Evolutionary conservation across 1,140 invertebrate genomes (phyloP).

Genomic region (Hirudo medicinalis): DNA sequence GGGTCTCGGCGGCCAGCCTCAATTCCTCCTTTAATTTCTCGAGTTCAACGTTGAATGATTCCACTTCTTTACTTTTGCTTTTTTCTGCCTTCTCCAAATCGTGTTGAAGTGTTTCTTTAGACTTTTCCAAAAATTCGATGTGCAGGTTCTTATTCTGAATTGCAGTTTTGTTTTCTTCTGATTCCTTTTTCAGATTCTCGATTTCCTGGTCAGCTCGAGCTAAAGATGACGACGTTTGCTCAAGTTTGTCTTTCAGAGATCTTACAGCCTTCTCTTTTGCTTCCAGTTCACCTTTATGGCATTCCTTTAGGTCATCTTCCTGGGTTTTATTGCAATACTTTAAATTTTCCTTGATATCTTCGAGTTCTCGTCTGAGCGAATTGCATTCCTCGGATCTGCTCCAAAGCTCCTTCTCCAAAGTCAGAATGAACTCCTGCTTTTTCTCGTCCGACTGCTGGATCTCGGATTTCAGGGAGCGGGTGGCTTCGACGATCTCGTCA

Average conservation of each 20-base stretch:
- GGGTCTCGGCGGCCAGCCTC: too few species aligned
- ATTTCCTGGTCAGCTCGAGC: too few species aligned
- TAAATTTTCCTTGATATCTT: background rate
- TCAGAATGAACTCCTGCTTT: background rate
- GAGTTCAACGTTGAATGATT: too few species aligned
- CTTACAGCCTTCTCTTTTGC: background rate
- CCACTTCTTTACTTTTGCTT: too few species aligned
- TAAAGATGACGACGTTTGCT: background rate
- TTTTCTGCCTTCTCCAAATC: background rate
- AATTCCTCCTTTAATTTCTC: too few species aligned
- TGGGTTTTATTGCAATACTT: background rate
- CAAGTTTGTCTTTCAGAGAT: constrained; percentile 5
- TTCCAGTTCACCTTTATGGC: background rate
- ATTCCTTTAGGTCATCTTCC: background rate
- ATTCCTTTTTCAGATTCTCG: background rate
- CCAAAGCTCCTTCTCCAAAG: background rate
- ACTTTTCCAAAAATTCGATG: background rate
- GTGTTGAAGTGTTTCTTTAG: background rate
- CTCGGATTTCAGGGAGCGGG: background rate
- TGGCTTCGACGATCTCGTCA: background rate
- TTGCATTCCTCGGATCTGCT: background rate
- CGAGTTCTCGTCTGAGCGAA: background rate
- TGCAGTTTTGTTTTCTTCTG: background rate
- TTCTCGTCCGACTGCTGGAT: background rate
- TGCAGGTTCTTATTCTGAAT: background rate